These are phyloP conservation scores for Fabriciana adippe DNA, from an alignment of 2,888 invertebrate species.

Conservation along the genomic window DNA sequence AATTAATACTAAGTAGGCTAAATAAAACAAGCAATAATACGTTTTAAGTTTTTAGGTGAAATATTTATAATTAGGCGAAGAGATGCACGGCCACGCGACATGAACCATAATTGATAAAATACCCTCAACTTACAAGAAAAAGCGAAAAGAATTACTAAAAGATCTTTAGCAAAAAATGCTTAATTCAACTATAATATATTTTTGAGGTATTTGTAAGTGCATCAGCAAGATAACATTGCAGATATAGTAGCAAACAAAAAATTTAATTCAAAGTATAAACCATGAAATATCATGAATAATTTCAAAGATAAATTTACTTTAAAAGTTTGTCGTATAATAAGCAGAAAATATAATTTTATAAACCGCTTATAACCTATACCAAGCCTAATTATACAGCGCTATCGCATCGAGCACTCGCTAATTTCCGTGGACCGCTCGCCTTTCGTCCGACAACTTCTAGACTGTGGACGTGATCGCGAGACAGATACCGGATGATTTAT, in stretches of 20 bases:
- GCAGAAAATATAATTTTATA: neutral
- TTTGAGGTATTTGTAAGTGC: too few relatives aligned
- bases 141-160: constrained; percentile 15
- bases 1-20: neutral
- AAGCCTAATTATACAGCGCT: constrained; percentile 64
- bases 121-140: constrained; percentile 34
- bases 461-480: constrained; percentile 67
- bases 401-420: constrained; percentile 76
- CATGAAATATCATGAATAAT: too few relatives aligned
- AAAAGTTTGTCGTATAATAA: neutral
- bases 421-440: constrained; percentile 73
- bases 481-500: constrained; percentile 70
- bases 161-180: too few relatives aligned
- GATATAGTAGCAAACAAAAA: too few relatives aligned
- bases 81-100: constrained; percentile 77
- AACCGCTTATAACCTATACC: constrained; percentile 48
- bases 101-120: constrained; percentile 56
- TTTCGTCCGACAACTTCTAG: constrained; percentile 67
- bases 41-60: constrained; percentile 25
- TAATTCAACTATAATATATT: too few relatives aligned
- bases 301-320: too few relatives aligned
- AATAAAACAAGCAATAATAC: constrained; percentile 24
- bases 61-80: constrained; percentile 74
- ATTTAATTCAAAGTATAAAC: too few relatives aligned
- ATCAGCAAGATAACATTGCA: too few relatives aligned